Evolutionary conservation across 1,140 invertebrate species (phyloP).

Genomic region (Palaemon carinicauda): DNA sequence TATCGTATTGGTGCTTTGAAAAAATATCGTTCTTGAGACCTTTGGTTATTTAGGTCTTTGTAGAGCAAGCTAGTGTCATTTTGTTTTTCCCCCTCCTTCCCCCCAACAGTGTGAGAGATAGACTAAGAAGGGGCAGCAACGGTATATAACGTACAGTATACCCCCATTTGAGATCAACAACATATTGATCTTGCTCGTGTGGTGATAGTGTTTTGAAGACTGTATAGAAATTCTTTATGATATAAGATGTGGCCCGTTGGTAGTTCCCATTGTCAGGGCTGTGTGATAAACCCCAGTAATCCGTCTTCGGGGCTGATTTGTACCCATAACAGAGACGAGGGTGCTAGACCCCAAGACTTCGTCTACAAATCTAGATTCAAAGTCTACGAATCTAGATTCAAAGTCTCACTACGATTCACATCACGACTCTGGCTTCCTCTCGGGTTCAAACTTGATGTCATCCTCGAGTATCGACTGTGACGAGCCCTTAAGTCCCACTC

Average conservation of each 20-base stretch:
- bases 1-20: no score
- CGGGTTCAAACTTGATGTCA: conserved; percentile 67
- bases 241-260: conserved; percentile 49
- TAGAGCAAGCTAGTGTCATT: no score
- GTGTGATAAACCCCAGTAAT: background rate
- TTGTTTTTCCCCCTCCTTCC: no score
- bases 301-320: background rate
- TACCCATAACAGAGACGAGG: background rate
- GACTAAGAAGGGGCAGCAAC: no score
- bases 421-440: conserved; percentile 71
- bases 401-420: conserved; percentile 62
- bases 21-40: no score
- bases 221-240: conserved; percentile 4
- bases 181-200: background rate
- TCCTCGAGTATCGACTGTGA: conserved; percentile 61
- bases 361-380: background rate
- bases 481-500: conserved; percentile 36
- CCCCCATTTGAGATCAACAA: no score
- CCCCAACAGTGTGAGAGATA: no score
- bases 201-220: conserved; percentile 18
- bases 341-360: conserved; percentile 4
- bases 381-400: conserved; percentile 13
- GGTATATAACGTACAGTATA: no score
- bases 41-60: no score
- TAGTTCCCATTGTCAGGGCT: conserved; percentile 22